phyloP scores from a whole-genome alignment of 2,888 invertebrate genomes.

The Troides helena region DNA sequence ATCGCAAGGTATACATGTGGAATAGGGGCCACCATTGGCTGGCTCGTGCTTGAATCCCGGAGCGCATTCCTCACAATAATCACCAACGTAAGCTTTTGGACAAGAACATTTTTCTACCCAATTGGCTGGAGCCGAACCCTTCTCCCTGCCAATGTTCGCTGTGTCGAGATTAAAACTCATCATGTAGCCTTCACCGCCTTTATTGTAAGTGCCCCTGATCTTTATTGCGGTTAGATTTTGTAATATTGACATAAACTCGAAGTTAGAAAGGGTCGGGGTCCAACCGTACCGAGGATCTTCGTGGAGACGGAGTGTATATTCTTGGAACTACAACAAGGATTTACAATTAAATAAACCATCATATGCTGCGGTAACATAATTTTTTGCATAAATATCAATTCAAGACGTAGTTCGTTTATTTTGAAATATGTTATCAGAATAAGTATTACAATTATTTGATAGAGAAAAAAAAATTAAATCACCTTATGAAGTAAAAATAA shows the following conservation, averaged over 20 bases:
- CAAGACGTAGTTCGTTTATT: not conserved
- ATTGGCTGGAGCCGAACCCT: slow-evolving; percentile 84
- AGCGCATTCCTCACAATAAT: slow-evolving; percentile 98
- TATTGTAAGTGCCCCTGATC: slow-evolving; percentile 94
- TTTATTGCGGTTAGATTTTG: slow-evolving; percentile 96
- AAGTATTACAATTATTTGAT: not conserved
- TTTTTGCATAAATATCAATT: not conserved
- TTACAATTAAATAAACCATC: not conserved
- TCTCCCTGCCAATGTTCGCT: slow-evolving; percentile 89
- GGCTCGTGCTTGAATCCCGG: slow-evolving; percentile 96
- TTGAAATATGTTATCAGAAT: too few relatives aligned
- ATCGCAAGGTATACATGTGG: slow-evolving; percentile 96
- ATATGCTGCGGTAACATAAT: not conserved
- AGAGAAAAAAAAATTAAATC: not conserved
- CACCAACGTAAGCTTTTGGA: slow-evolving; percentile 92
- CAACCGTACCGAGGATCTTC: slow-evolving; percentile 96
- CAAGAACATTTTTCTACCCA: slow-evolving; percentile 98
- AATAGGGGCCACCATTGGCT: slow-evolving; percentile 94
- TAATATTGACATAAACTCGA: slow-evolving; percentile 94
- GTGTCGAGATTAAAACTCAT: slow-evolving; percentile 94
- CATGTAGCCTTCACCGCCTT: slow-evolving; percentile 90
- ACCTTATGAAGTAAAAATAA: not conserved
- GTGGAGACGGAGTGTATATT: slow-evolving; percentile 92
- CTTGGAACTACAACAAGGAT: slow-evolving; percentile 80
- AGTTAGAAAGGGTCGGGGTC: slow-evolving; percentile 93